phyloP scores from a whole-genome alignment of 1,140 invertebrate genomes.

The Thaumetopoea pityocampa region DNA sequence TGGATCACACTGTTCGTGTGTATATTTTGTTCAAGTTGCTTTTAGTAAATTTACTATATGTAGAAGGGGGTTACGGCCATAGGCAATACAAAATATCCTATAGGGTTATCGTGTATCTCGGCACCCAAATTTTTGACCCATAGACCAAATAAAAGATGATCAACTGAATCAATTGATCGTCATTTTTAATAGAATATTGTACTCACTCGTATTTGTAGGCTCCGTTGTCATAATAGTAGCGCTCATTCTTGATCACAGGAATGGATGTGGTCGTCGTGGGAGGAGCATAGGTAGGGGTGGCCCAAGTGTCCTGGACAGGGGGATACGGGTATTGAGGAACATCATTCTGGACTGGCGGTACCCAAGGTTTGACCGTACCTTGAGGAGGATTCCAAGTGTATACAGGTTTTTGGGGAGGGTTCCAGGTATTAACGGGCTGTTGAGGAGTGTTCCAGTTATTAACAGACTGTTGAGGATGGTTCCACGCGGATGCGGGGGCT shows the following conservation, averaged over 20 bases:
- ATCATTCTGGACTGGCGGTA: constrained; percentile 2
- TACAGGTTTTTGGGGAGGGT: constrained; percentile 30
- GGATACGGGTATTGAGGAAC: constrained; percentile 1
- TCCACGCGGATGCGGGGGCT: constrained; percentile 26
- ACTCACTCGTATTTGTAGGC: constrained; percentile 79
- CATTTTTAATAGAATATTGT: constrained; percentile 7
- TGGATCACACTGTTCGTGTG: no score
- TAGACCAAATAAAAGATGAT: no score
- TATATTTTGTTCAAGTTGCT: no score
- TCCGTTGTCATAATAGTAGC: constrained; percentile 72
- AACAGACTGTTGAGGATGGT: constrained; percentile 24
- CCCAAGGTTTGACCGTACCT: no score
- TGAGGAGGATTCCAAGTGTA: constrained; percentile 23
- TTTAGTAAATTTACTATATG: no score
- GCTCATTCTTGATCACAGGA: constrained; percentile 76
- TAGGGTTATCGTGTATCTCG: no score
- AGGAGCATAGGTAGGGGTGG: constrained; percentile 13
- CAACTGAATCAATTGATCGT: neutral
- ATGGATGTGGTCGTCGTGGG: constrained; percentile 53
- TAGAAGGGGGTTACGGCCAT: no score
- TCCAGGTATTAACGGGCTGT: constrained; percentile 31
- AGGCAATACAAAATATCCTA: no score
- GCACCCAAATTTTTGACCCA: no score
- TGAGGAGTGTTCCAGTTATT: no score
- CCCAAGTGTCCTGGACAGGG: constrained; percentile 24